These are phyloP conservation scores for Slavum lentiscoides DNA, from an alignment of 2,888 invertebrate genomes.

Conservation along the genomic window DNA sequence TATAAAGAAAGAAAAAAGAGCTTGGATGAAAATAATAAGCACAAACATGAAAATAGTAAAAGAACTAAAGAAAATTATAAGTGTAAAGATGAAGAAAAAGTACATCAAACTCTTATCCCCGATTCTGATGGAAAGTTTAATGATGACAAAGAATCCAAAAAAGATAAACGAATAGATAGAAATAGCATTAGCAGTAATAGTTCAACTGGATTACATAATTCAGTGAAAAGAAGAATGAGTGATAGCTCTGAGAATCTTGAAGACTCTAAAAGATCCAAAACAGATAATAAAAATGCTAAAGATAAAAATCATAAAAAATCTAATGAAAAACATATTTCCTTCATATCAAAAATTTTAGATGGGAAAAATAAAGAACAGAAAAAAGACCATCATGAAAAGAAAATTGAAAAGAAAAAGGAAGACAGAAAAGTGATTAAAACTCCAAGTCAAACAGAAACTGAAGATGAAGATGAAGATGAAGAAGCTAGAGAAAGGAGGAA, in stretches of 20 bases:
- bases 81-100: conserved; percentile 58
- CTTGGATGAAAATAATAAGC: conserved; percentile 55
- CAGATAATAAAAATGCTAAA: conserved; percentile 37
- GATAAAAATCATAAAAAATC: conserved; percentile 43
- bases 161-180: conserved; percentile 49
- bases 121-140: conserved; percentile 67
- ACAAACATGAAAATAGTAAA: conserved; percentile 55
- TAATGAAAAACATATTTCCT: conserved; percentile 46
- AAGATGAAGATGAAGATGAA: conserved; percentile 56
- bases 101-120: conserved; percentile 66
- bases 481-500: conserved; percentile 62
- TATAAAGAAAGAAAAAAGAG: conserved; percentile 58
- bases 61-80: conserved; percentile 57
- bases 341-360: conserved; percentile 49
- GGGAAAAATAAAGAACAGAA: conserved; percentile 57
- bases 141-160: conserved; percentile 64
- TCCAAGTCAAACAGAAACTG: conserved; percentile 59
- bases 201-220: conserved; percentile 34
- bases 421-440: conserved; percentile 61
- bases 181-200: conserved; percentile 49
- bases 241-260: conserved; percentile 49
- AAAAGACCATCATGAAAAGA: conserved; percentile 57
- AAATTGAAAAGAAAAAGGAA: conserved; percentile 60
- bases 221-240: conserved; percentile 48
- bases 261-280: conserved; percentile 41